Evolutionary conservation across 2,113 vertebrate species (phyloP).

Genomic region (Oreotrochilus melanogaster): DNA sequence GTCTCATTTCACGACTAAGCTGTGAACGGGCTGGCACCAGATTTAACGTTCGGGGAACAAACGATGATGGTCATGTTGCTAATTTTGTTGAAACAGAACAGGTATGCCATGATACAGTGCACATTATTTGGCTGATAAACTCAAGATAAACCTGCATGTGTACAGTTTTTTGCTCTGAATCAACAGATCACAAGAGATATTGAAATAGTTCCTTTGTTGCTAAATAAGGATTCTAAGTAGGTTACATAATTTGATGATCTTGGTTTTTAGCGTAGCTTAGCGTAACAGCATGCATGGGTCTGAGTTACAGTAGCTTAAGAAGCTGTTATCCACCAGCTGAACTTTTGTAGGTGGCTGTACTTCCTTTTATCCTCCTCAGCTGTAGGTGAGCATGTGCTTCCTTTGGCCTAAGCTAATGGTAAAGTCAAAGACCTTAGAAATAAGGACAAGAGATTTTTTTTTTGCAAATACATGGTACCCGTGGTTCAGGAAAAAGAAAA

Average conservation of each 20-base stretch:
- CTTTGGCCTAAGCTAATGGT: background rate
- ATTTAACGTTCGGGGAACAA: slow-evolving; percentile 96
- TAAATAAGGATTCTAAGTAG: slow-evolving; percentile 36
- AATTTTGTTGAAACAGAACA: slow-evolving; percentile 99
- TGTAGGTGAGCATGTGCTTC: rapidly evolving
- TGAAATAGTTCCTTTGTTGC: slow-evolving; percentile 1
- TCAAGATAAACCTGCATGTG: background rate
- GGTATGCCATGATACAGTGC: slow-evolving; percentile 69
- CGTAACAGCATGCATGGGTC: background rate
- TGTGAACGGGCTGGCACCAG: slow-evolving; percentile 95
- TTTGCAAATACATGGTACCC: background rate
- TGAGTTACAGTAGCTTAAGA: slow-evolving; percentile 13
- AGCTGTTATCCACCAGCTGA: background rate
- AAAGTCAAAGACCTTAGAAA: background rate
- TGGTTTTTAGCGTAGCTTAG: slow-evolving; percentile 22
- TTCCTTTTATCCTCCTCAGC: background rate
- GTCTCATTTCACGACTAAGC: slow-evolving; percentile 95
- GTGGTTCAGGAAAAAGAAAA: background rate
- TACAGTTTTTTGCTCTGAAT: background rate
- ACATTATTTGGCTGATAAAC: background rate
- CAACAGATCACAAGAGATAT: background rate
- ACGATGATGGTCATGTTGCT: slow-evolving; percentile 96
- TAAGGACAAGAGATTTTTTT: background rate
- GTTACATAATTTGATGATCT: slow-evolving; percentile 42
- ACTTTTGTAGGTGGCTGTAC: background rate